A percentile compares a stretch with the other conserved stretches of the same genome.
phyloP scores from a whole-genome alignment of 2,888 invertebrate genomes.

The Diarsia rubi region DNA sequence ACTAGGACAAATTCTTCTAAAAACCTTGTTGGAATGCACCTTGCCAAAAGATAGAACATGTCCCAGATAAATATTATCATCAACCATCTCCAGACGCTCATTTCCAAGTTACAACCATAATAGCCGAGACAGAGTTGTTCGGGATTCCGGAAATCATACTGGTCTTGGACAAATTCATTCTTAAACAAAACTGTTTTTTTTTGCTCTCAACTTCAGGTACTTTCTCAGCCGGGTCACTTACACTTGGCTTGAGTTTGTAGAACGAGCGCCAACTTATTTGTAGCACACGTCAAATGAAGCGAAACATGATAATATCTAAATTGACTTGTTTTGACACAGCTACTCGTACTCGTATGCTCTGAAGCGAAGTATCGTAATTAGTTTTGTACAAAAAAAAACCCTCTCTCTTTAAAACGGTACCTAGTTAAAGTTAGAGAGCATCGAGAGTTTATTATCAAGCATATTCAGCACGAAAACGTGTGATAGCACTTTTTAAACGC shows the following conservation, averaged over 20 bases:
- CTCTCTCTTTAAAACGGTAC: not conserved
- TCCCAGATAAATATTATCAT: too few species aligned
- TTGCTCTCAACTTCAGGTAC: not conserved
- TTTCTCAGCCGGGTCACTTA: slow-evolving; percentile 29
- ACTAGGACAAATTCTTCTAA: too few species aligned
- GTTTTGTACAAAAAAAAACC: not conserved
- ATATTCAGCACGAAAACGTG: not conserved
- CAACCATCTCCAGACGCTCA: too few species aligned
- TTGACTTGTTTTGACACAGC: not conserved
- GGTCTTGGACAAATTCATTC: too few species aligned
- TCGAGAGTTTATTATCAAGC: not conserved
- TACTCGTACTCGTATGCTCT: too few species aligned
- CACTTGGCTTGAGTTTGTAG: slow-evolving; percentile 33
- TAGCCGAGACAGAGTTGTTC: too few species aligned
- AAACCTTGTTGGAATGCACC: too few species aligned
- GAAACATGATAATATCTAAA: not conserved
- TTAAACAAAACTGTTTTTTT: too few species aligned
- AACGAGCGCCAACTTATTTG: slow-evolving; percentile 33
- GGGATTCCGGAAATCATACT: too few species aligned
- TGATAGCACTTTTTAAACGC: not conserved
- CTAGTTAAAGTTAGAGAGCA: not conserved
- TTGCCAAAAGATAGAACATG: too few species aligned
- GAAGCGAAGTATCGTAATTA: not conserved
- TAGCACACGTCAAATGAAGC: slow-evolving; percentile 2
- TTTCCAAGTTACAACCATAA: too few species aligned